A percentile compares a stretch with the other conserved stretches of the same genome.
Conservation (phyloP, 2,113 vertebrate species). For the Polyodon spathula region DNA sequence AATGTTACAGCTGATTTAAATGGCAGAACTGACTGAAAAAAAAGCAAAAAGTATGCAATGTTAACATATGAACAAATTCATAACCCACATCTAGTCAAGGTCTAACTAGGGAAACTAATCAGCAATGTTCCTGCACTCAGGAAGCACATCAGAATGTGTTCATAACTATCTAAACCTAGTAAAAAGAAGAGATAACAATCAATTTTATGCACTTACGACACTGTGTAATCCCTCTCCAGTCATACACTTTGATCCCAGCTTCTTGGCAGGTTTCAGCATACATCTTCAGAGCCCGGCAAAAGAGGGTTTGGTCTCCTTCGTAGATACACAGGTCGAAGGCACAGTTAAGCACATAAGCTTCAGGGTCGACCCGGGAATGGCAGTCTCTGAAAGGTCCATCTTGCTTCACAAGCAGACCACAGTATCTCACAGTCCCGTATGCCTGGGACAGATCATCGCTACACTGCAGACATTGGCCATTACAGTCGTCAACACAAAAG, state of each 20-base stretch:
- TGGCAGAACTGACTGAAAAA: background rate
- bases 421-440: constrained; percentile 19
- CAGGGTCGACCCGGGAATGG: constrained; percentile 21
- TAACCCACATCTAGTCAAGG: too few relatives aligned
- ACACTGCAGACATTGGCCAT: constrained; percentile 14
- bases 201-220: constrained; percentile 47
- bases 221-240: constrained; percentile 41
- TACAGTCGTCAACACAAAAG: constrained; percentile 6
- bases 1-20: accelerated
- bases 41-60: background rate
- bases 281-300: constrained; percentile 32
- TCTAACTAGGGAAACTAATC: too few relatives aligned
- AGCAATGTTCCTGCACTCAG: too few relatives aligned
- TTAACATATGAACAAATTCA: background rate
- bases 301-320: constrained; percentile 19
- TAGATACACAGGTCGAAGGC: constrained; percentile 39
- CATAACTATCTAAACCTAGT: too few relatives aligned
- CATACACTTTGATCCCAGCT: constrained; percentile 7
- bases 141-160: too few relatives aligned
- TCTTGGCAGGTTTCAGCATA: constrained; percentile 38
- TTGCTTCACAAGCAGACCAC: background rate
- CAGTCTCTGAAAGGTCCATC: constrained; percentile 35
- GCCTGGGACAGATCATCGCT: constrained; percentile 13
- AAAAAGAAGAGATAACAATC: too few relatives aligned
- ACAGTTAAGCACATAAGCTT: constrained; percentile 31